These are phyloP conservation scores for Leuciscus idus DNA, from an alignment of 2,113 vertebrate species.

Conservation along the genomic window DNA sequence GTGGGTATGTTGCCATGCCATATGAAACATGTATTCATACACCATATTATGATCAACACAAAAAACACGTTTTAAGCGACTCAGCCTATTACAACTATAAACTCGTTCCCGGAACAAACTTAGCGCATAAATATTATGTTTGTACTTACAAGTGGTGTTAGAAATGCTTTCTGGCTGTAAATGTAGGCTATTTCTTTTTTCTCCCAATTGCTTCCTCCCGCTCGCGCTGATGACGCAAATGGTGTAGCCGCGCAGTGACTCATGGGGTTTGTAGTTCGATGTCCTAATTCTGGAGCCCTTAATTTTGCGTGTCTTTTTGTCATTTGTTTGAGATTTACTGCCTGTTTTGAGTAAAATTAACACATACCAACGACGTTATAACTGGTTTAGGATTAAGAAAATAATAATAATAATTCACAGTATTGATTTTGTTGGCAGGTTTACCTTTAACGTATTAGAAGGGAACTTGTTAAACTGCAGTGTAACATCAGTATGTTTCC, in stretches of 20 bases:
- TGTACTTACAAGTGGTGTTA: background rate
- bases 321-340: background rate
- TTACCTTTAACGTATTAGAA: background rate
- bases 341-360: background rate
- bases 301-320: background rate
- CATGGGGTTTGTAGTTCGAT: conserved; percentile 71
- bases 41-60: background rate
- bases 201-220: conserved; percentile 64
- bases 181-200: background rate
- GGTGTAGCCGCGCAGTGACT: background rate
- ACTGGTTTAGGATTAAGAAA: background rate
- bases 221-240: conserved; percentile 61
- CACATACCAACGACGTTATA: background rate
- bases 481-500: background rate
- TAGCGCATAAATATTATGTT: background rate
- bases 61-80: background rate
- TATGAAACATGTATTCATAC: background rate
- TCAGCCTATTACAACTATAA: background rate
- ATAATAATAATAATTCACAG: background rate
- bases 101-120: no score
- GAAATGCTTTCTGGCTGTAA: background rate
- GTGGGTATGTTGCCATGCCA: background rate
- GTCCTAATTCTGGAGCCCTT: background rate
- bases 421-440: background rate
- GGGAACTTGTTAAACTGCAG: background rate